Base-by-base conservation (phyloP, 2,888 invertebrate genomes). In the Orchesella flavescens region DNA sequence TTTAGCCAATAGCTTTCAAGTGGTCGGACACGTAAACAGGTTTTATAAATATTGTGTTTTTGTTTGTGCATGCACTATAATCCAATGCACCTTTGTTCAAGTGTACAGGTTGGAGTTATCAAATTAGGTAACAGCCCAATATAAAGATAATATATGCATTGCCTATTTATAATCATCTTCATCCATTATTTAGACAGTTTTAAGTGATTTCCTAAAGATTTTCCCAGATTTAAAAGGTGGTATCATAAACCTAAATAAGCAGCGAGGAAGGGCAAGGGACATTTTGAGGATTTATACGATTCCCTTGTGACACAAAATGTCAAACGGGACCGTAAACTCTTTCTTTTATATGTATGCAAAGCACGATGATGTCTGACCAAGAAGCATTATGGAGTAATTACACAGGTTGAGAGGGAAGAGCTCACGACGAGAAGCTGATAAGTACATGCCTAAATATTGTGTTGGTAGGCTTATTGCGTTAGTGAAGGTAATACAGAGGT, bases 61-160 rank as follows among this genome's bases (percentile, higher is more conserved):
- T 34, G 34, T 34, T 34, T 34, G 34, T 34, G 34, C 7, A 2
- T 34, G 34, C 34, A 4, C n/a, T n/a, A n/a, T n/a, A n/a, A n/a
- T n/a, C n/a, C n/a, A n/a, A n/a, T 49, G 15, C n/a, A 49, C 49
- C 49, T 34, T 34, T 49, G 49, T 49, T 49, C 15, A 49, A 49
- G 43, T 57, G 59, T 73, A 81, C 74, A 44, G 74, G 34, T 34
- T 34, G 34, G 34, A n/a, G 74, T 81, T 74, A 74, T 80, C 59
- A 66, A 80, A 80, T 80, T 68, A 73, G 81, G 65, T 61, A 74
- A 81, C 68, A 68, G 24, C 53, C 55, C 34, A 19, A 66, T 55
- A 19, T 21, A 53, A n/a, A n/a, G n/a, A n/a, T n/a, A n/a, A n/a
- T n/a, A n/a, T n/a, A 15, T 24, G 57, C 44, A 15, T 4, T 49